Percentiles rank a stretch among this genome's conserved stretches.
Conservation (phyloP, 1,140 invertebrate genomes). For the Archivesica marissinica region DNA sequence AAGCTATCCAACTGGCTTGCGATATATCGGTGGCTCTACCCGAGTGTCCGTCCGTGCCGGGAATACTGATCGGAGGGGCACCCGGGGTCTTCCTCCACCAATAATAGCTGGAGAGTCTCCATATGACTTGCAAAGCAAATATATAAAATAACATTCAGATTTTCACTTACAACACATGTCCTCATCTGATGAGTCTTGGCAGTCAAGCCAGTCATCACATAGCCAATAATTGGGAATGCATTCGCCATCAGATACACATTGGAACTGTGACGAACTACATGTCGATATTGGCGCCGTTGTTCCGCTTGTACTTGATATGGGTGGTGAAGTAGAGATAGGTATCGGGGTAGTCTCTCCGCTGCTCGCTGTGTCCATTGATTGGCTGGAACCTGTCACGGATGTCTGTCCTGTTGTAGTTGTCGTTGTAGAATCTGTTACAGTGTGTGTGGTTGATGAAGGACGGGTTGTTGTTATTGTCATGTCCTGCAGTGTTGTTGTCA, state of each 20-base stretch:
- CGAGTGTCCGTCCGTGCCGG: too few relatives aligned
- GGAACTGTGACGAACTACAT: neutral
- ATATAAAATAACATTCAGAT: too few relatives aligned
- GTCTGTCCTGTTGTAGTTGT: neutral
- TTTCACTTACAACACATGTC: neutral
- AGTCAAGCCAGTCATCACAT: constrained; percentile 25
- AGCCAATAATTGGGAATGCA: neutral
- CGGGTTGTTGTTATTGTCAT: neutral
- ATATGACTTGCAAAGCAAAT: too few relatives aligned
- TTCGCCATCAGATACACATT: constrained; percentile 17
- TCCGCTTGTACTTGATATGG: neutral
- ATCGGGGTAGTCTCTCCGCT: too few relatives aligned
- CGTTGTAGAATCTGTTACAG: neutral
- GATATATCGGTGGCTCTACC: too few relatives aligned
- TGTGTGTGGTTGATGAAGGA: neutral
- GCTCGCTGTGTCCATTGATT: too few relatives aligned
- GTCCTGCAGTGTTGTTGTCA: neutral
- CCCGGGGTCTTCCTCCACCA: too few relatives aligned
- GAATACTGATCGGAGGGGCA: too few relatives aligned
- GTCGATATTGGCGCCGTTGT: neutral
- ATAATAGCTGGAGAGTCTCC: too few relatives aligned
- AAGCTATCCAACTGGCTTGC: too few relatives aligned
- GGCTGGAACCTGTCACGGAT: too few relatives aligned
- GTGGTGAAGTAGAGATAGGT: neutral
- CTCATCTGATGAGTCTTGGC: neutral